A percentile compares a stretch with the other conserved stretches of the same genome.
Evolutionary conservation across 2,888 invertebrate genomes (phyloP).

Genomic region (Cephus runcator): DNA sequence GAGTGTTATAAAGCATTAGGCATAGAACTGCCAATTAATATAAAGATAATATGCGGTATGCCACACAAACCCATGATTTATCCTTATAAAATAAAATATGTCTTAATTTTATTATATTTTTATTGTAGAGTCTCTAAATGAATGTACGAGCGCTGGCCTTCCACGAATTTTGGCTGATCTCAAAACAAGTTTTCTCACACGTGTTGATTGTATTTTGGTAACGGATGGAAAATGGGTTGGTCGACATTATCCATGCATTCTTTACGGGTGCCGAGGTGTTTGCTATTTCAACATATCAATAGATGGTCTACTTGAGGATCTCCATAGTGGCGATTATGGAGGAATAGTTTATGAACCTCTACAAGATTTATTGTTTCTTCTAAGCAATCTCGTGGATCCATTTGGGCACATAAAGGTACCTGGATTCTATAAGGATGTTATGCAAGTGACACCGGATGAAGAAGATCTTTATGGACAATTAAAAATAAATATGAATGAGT

Average conservation of each 20-base stretch:
- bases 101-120: neutral
- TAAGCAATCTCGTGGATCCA: constrained; percentile 51
- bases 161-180: constrained; percentile 51
- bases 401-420: constrained; percentile 59
- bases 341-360: constrained; percentile 55
- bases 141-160: constrained; percentile 56
- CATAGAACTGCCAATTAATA: constrained; percentile 63
- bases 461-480: constrained; percentile 58
- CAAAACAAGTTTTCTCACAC: constrained; percentile 55
- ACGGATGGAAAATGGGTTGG: constrained; percentile 66
- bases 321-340: constrained; percentile 43
- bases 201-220: constrained; percentile 60
- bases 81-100: neutral
- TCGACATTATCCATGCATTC: constrained; percentile 63
- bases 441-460: constrained; percentile 66
- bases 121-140: constrained; percentile 62
- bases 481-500: constrained; percentile 31
- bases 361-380: constrained; percentile 60
- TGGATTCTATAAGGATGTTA: constrained; percentile 61
- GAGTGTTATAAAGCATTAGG: constrained; percentile 55
- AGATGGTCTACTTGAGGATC: constrained; percentile 29
- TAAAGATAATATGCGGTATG: constrained; percentile 60
- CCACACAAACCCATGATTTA: neutral
- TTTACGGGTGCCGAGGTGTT: constrained; percentile 64
- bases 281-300: constrained; percentile 38